These are phyloP conservation scores for Hucho hucho DNA, from an alignment of 2,113 vertebrate species.

Conservation along the genomic window DNA sequence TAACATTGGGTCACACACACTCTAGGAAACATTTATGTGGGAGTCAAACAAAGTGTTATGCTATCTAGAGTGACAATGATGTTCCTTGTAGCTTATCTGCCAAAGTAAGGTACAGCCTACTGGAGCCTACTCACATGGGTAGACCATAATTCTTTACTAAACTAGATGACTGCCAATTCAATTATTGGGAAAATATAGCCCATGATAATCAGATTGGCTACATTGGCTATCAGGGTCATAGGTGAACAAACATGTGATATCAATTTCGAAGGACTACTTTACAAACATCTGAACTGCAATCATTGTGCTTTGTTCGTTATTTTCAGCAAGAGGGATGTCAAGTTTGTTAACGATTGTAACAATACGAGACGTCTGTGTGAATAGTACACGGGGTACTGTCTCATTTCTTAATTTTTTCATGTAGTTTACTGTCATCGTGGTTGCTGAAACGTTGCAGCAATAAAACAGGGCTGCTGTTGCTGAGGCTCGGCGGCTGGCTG, in stretches of 20 bases:
- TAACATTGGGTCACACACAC: neutral
- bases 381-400: neutral
- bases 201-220: too few species aligned
- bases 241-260: constrained; percentile 1
- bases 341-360: neutral
- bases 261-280: neutral
- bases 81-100: too few species aligned
- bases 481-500: constrained; percentile 12
- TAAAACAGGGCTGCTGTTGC: constrained; percentile 48
- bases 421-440: constrained; percentile 11
- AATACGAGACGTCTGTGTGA: neutral
- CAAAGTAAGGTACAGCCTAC: too few species aligned
- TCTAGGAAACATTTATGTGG: neutral
- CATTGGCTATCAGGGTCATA: too few species aligned
- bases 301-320: neutral
- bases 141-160: too few species aligned
- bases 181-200: too few species aligned
- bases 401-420: neutral
- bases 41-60: neutral
- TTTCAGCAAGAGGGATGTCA: neutral
- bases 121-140: too few species aligned
- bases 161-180: too few species aligned
- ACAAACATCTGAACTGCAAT: neutral
- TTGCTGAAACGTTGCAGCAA: constrained; percentile 57
- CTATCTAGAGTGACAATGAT: too few species aligned